Conservation (phyloP, 2,888 invertebrate genomes). For the Drosophila anomelani region DNA sequence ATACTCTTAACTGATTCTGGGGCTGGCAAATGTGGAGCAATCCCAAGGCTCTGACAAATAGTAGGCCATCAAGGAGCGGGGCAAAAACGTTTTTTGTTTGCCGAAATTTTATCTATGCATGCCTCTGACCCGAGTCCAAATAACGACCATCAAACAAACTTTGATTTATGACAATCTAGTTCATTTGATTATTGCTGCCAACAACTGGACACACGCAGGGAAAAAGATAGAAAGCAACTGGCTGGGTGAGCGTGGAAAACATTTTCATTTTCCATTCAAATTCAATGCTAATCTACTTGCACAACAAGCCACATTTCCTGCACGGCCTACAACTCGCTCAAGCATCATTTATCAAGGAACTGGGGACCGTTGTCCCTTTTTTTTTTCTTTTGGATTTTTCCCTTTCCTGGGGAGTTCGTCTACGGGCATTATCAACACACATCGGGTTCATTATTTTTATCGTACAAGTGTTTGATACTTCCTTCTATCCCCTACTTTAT, state of each 20-base stretch:
- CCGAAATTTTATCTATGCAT: constrained; percentile 57
- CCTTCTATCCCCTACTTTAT: constrained; percentile 22
- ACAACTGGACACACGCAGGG: constrained; percentile 18
- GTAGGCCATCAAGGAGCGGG: constrained; percentile 24
- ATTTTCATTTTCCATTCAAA: constrained; percentile 77
- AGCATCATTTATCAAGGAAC: constrained; percentile 72
- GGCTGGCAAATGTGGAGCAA: constrained; percentile 1
- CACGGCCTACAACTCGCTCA: constrained; percentile 34
- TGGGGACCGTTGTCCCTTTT: constrained; percentile 48
- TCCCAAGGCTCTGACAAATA: constrained; percentile 42
- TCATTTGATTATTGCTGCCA: constrained; percentile 72
- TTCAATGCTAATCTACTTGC: constrained; percentile 77
- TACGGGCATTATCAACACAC: constrained; percentile 67
- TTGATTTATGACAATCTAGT: constrained; percentile 76
- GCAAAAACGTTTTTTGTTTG: constrained; percentile 36
- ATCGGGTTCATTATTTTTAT: constrained; percentile 68
- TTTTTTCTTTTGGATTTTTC: neutral
- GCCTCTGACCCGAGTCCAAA: constrained; percentile 48
- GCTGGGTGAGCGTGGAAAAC: constrained; percentile 53
- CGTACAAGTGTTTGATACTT: constrained; percentile 34
- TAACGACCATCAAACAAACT: constrained; percentile 64
- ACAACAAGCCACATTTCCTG: constrained; percentile 60
- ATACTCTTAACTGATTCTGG: constrained; percentile 27
- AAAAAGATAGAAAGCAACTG: constrained; percentile 1
- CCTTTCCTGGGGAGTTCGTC: constrained; percentile 40